These are phyloP conservation scores for Anguilla marmorata DNA, from an alignment of 2,797 vertebrate species.

Conservation along the genomic window DNA sequence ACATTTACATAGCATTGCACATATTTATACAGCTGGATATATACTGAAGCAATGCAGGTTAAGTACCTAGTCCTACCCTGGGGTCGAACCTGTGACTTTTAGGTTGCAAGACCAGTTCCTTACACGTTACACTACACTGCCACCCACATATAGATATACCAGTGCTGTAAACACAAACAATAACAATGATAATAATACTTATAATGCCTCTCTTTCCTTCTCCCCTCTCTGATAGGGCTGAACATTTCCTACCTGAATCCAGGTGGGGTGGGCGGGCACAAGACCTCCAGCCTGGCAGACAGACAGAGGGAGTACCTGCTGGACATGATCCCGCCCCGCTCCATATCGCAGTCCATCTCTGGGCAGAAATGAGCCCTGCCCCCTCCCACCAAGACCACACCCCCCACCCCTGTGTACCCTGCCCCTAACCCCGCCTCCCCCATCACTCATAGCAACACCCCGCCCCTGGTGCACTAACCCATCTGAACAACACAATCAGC, in stretches of 20 bases:
- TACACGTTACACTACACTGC: no score
- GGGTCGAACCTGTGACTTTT: no score
- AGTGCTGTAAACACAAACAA: no score
- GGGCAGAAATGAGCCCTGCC: slow-evolving; percentile 82
- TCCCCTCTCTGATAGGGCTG: slow-evolving; percentile 63
- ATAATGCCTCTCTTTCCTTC: not conserved
- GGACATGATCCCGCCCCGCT: slow-evolving; percentile 88
- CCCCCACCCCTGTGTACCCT: slow-evolving; percentile 39
- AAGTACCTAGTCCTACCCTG: no score
- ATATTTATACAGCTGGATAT: no score
- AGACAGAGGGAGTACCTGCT: slow-evolving; percentile 85
- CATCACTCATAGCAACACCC: slow-evolving; percentile 35
- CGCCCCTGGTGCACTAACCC: slow-evolving; percentile 73
- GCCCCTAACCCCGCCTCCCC: slow-evolving; percentile 57
- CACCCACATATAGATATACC: no score
- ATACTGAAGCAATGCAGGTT: no score
- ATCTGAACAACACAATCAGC: slow-evolving; percentile 70
- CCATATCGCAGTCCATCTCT: slow-evolving; percentile 90
- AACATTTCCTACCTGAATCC: slow-evolving; percentile 87
- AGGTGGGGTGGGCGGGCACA: slow-evolving; percentile 79
- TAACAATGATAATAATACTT: no score
- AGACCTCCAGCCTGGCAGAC: slow-evolving; percentile 81
- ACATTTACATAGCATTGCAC: no score
- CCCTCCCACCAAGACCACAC: slow-evolving; percentile 34
- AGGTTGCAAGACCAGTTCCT: no score